Conservation (phyloP, 2,797 vertebrate species). For the Lindbergichthys nudifrons region DNA sequence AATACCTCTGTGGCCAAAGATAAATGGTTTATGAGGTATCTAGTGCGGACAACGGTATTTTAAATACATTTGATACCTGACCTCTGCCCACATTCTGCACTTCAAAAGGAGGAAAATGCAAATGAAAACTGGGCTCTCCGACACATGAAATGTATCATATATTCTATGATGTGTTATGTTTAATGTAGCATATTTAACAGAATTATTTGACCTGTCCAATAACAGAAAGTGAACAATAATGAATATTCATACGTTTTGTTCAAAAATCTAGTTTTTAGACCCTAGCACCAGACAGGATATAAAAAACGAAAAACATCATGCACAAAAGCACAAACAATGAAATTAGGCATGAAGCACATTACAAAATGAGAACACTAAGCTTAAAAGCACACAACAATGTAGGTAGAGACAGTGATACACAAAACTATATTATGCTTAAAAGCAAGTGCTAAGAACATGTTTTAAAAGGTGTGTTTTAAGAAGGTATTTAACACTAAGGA, state of each 20-base stretch:
- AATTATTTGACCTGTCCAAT: neutral
- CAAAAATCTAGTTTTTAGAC: too few relatives aligned
- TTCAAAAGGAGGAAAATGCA: conserved; percentile 15
- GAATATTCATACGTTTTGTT: too few relatives aligned
- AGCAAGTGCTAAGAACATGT: neutral
- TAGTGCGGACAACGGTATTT: neutral
- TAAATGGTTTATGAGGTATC: conserved; percentile 4
- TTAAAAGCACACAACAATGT: neutral
- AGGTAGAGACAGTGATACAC: neutral
- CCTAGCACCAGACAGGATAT: too few relatives aligned
- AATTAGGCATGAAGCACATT: too few relatives aligned
- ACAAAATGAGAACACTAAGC: neutral
- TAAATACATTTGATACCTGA: conserved; percentile 21
- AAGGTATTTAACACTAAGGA: too few relatives aligned
- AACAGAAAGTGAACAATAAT: too few relatives aligned
- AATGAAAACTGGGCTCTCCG: neutral
- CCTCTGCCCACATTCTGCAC: neutral
- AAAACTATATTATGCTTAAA: neutral
- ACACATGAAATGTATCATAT: conserved; percentile 3
- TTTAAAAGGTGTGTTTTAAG: neutral
- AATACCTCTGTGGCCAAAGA: conserved; percentile 4
- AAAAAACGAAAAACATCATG: too few relatives aligned
- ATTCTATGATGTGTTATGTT: neutral
- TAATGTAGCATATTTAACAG: conserved; percentile 23
- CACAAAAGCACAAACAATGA: neutral